These are phyloP conservation scores for Drosophila helvetica DNA, from an alignment of 2,888 invertebrate genomes.

Conservation along the genomic window DNA sequence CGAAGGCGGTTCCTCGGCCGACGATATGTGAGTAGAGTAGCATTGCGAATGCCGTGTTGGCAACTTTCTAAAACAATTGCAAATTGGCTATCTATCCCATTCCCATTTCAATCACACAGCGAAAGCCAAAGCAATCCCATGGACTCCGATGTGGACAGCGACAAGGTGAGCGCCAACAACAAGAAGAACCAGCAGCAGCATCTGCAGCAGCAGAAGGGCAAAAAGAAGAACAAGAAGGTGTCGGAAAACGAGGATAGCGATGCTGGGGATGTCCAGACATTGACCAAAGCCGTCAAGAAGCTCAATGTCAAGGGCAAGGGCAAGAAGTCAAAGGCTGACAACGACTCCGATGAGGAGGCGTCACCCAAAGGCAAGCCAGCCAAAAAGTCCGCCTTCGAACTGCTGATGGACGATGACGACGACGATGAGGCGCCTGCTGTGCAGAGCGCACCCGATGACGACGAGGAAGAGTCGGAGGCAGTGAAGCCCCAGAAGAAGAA, in stretches of 20 bases:
- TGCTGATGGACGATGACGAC: slow-evolving; percentile 88
- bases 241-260: slow-evolving; percentile 84
- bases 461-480: slow-evolving; percentile 85
- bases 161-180: slow-evolving; percentile 83
- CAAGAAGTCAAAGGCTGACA: slow-evolving; percentile 83
- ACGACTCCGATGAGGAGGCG: slow-evolving; percentile 82
- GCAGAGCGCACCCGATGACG: slow-evolving; percentile 60
- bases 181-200: slow-evolving; percentile 80
- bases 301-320: slow-evolving; percentile 86
- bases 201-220: slow-evolving; percentile 72
- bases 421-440: slow-evolving; percentile 78
- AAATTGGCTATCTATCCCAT: slow-evolving; percentile 32
- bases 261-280: slow-evolving; percentile 84
- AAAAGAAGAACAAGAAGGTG: slow-evolving; percentile 78
- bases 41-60: slow-evolving; percentile 50
- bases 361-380: slow-evolving; percentile 79
- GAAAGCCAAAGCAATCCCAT: slow-evolving; percentile 30
- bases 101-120: slow-evolving; percentile 53
- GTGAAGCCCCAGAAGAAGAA: slow-evolving; percentile 84
- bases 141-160: slow-evolving; percentile 67
- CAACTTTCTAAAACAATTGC: slow-evolving; percentile 58
- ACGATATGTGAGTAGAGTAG: slow-evolving; percentile 87
- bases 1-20: slow-evolving; percentile 85
- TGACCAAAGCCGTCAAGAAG: slow-evolving; percentile 86
- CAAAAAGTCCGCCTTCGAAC: slow-evolving; percentile 87